Conservation (phyloP, 2,888 invertebrate species). For the Microctonus hyperodae region DNA sequence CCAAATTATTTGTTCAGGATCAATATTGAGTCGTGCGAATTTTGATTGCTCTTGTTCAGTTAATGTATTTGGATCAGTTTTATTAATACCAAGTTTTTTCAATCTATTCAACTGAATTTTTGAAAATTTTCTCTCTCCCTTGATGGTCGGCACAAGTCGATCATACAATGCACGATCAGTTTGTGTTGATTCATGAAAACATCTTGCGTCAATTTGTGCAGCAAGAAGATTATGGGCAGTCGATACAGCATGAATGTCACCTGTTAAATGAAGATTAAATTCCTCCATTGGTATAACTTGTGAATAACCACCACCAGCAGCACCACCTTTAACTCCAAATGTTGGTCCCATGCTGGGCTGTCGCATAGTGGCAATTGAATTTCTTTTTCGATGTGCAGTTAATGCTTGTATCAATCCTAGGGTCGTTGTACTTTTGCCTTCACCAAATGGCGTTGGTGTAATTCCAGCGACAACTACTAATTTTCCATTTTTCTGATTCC, state of each 20-base stretch:
- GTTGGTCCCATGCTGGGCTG: conserved; percentile 99
- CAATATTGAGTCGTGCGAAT: conserved; percentile 91
- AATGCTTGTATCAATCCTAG: conserved; percentile 94
- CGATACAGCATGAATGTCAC: conserved; percentile 98
- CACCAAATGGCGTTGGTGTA: conserved; percentile 98
- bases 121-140: conserved; percentile 84
- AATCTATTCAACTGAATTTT: conserved; percentile 83
- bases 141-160: conserved; percentile 85
- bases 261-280: conserved; percentile 97
- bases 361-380: conserved; percentile 92
- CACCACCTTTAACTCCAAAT: conserved; percentile 98
- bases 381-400: conserved; percentile 81
- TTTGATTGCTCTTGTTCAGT: conserved; percentile 78
- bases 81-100: conserved; percentile 78
- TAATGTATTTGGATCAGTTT: conserved; percentile 83
- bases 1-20: conserved; percentile 90
- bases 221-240: conserved; percentile 98
- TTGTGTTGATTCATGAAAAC: conserved; percentile 97
- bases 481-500: conserved; percentile 77
- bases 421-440: conserved; percentile 97
- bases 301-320: conserved; percentile 98
- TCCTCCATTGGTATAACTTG: conserved; percentile 99
- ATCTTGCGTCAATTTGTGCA: conserved; percentile 95
- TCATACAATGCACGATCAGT: conserved; percentile 84
- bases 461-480: conserved; percentile 97